Evolutionary conservation across 2,113 vertebrate genomes (phyloP).

Genomic region (Chitala chitala): DNA sequence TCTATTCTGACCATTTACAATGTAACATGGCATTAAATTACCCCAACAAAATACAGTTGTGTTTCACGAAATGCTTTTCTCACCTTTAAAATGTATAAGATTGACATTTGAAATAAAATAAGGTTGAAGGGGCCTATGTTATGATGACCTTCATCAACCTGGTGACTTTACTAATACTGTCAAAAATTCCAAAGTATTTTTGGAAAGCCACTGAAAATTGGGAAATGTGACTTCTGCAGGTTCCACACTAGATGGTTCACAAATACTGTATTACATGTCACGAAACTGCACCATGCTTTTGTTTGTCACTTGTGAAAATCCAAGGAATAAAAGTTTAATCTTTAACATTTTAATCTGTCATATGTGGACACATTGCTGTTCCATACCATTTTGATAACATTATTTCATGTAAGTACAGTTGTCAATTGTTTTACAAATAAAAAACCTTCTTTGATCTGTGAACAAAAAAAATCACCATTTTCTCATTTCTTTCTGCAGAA

Average conservation of each 20-base stretch:
- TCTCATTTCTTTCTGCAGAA: too few relatives aligned
- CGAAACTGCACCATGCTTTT: slow-evolving; percentile 7
- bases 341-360: neutral
- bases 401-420: too few relatives aligned
- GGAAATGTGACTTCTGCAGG: slow-evolving; percentile 6
- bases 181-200: neutral
- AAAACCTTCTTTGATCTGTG: too few relatives aligned
- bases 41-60: too few relatives aligned
- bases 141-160: neutral
- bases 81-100: too few relatives aligned
- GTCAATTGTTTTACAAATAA: too few relatives aligned
- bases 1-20: too few relatives aligned
- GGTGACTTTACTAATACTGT: neutral
- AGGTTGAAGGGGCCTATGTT: neutral
- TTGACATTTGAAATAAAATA: neutral
- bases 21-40: too few relatives aligned
- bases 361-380: neutral
- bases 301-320: neutral
- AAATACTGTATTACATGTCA: slow-evolving; percentile 3
- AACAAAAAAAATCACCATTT: too few relatives aligned
- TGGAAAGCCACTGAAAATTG: neutral
- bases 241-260: slow-evolving; percentile 9
- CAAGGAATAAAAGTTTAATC: neutral
- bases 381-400: neutral
- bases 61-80: too few relatives aligned